Evolutionary conservation across 2,113 vertebrate species (phyloP), one percentile per base, ranked within the genome.

Genomic region (Limanda limanda): DNA sequence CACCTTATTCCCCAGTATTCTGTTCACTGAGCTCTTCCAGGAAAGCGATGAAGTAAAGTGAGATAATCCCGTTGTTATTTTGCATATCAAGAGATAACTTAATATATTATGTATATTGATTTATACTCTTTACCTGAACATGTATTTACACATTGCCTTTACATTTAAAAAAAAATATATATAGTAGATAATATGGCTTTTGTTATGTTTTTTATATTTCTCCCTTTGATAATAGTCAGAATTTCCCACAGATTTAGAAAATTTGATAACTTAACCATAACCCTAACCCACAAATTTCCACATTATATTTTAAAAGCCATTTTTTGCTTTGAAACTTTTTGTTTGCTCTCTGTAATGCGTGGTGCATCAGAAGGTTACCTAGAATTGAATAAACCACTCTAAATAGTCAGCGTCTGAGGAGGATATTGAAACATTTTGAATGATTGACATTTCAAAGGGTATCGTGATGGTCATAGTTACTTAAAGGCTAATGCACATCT

Each of bases 401-500:
- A 74, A 78, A 78, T 78, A 52, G 74, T 82, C 31, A 71, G 17
- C 0, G 5, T 71, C 47, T 81, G 47, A 51, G 70, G 74, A 77
- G 48, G n/a, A 74, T 27, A 45, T 72, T 76, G 57, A 63, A 56
- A 37, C 47, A 45, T 47, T 31, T 67, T 73, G 52, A 85, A 37
- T 84, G 80, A 82, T 37, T 88, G 78, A 82, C 70, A 85, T 73
- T 71, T 83, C 68, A 74, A 78, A 89, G 57, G 14, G 47, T 69
- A 78, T 42, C n/a, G 14, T 71, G 68, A 56, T 80, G 71, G 68
- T 71, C 23, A 0, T 45, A 57, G 73, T 89, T 87, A 82, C 82
- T 88, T 72, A 82, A 83, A 81, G 78, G 64, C 79, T 82, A 84
- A 89, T 90, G 85, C 68, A 42, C 69, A 58, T 79, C 68, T 84